Evolutionary conservation across 2,113 vertebrate genomes (phyloP).

Genomic region (Henicopernis longicauda): DNA sequence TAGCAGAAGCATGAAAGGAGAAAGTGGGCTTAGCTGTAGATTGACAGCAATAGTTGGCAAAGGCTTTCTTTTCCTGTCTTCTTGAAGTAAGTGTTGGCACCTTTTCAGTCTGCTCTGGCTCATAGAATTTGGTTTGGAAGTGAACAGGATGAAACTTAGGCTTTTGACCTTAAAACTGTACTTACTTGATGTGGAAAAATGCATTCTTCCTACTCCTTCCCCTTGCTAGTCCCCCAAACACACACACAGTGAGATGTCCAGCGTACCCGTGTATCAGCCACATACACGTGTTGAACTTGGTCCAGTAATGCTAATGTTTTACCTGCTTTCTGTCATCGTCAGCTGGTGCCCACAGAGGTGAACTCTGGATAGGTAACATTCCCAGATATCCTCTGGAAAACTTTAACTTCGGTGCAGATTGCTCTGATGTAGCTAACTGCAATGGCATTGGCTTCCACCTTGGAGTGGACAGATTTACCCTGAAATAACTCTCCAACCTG

Average conservation of each 20-base stretch:
- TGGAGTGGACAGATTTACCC: constrained; percentile 55
- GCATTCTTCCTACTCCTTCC: background rate
- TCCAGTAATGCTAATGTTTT: constrained; percentile 11
- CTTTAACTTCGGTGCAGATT: constrained; percentile 29
- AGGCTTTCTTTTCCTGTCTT: background rate
- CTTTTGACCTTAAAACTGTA: constrained; percentile 20
- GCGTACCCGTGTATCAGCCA: rapidly evolving
- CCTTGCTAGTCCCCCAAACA: background rate
- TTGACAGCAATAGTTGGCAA: background rate
- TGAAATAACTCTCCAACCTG: constrained; percentile 43
- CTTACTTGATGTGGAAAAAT: background rate
- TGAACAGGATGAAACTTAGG: background rate
- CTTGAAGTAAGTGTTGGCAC: background rate
- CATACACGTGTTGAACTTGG: background rate
- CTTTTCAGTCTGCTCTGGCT: constrained; percentile 10
- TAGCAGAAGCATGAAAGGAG: background rate
- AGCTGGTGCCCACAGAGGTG: constrained; percentile 47
- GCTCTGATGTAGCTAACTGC: constrained; percentile 32
- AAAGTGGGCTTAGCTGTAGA: background rate
- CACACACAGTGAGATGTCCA: background rate
- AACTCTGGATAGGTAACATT: constrained; percentile 37
- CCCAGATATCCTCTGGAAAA: constrained; percentile 62
- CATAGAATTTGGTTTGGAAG: background rate
- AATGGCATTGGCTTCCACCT: constrained; percentile 26
- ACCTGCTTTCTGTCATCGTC: background rate